phyloP scores from a whole-genome alignment of 1,140 invertebrate species.

The Lethocerus indicus region DNA sequence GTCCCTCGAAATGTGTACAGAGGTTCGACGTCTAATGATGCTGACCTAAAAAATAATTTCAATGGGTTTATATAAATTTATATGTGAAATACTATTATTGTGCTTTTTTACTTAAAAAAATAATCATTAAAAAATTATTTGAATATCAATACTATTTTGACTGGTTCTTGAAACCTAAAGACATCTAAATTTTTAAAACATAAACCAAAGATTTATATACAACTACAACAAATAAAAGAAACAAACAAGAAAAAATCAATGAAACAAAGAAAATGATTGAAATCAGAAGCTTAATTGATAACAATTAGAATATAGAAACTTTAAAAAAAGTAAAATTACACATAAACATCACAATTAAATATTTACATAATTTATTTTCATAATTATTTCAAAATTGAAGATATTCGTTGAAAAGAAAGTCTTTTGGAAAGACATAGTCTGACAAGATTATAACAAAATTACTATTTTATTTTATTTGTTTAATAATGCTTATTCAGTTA shows the following conservation, averaged over 20 bases:
- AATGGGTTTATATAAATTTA: background rate
- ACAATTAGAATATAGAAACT: too few species aligned
- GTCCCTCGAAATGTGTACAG: slow-evolving; percentile 83
- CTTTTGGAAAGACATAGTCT: too few species aligned
- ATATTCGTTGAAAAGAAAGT: background rate
- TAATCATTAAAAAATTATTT: background rate
- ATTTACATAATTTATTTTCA: background rate
- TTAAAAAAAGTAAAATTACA: too few species aligned
- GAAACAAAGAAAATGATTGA: too few species aligned
- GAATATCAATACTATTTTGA: background rate
- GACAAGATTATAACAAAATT: background rate
- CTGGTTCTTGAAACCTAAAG: background rate
- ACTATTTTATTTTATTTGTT: background rate
- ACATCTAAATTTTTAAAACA: too few species aligned
- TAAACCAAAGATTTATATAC: too few species aligned
- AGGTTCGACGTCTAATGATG: slow-evolving; percentile 93
- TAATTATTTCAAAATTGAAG: background rate
- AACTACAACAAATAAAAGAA: too few species aligned
- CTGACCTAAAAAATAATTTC: slow-evolving; percentile 34
- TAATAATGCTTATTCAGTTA: background rate
- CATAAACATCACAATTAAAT: background rate
- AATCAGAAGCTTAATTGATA: too few species aligned
- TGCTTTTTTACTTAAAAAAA: background rate
- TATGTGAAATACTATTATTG: background rate
- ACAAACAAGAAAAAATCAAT: too few species aligned